Percentiles rank a stretch among this genome's conserved stretches.
These are phyloP conservation scores for Heliconius nattereri DNA, from an alignment of 1,140 invertebrate genomes.

Conservation along the genomic window DNA sequence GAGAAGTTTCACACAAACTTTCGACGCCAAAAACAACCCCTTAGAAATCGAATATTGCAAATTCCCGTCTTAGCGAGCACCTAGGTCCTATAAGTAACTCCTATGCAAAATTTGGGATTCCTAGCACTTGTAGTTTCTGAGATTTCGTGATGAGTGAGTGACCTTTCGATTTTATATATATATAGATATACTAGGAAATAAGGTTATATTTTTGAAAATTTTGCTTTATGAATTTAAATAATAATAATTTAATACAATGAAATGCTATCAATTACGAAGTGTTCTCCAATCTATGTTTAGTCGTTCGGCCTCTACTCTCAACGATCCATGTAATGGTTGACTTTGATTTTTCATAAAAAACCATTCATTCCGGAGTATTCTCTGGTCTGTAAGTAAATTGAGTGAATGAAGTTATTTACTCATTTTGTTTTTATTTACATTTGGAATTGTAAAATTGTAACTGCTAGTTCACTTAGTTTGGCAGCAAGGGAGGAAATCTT, in stretches of 20 bases:
- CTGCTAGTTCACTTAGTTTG: not conserved
- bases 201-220: too few relatives aligned
- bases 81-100: too few relatives aligned
- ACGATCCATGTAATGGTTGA: slow-evolving; percentile 5
- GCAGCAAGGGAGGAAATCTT: not conserved
- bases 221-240: too few relatives aligned
- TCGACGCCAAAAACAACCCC: too few relatives aligned
- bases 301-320: not conserved
- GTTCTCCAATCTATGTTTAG: not conserved
- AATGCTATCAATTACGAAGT: not conserved
- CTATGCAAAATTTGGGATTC: too few relatives aligned
- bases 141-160: too few relatives aligned
- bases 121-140: too few relatives aligned
- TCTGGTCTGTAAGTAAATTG: not conserved
- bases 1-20: too few relatives aligned
- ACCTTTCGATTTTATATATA: too few relatives aligned
- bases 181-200: too few relatives aligned
- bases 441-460: not conserved
- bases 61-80: too few relatives aligned
- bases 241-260: not conserved
- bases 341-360: slow-evolving; percentile 1
- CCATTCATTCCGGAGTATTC: not conserved
- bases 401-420: not conserved
- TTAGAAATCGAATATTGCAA: too few relatives aligned
- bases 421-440: not conserved